Evolutionary conservation across 2,113 vertebrate species (phyloP).

Genomic region (Boleophthalmus pectinirostris): DNA sequence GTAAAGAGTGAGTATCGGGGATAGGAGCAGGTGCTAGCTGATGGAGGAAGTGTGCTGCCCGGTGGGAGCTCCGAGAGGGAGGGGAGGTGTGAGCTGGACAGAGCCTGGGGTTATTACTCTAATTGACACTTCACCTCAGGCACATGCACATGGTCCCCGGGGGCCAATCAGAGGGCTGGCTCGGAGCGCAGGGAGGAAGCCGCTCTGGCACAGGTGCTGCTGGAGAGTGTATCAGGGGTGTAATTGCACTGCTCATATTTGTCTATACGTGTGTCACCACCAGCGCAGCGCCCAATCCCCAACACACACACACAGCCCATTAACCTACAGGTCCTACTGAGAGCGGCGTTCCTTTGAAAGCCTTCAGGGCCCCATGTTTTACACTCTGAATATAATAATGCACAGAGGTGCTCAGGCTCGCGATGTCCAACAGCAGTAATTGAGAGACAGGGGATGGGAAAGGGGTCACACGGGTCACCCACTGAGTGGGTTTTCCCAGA

Average conservation of each 20-base stretch:
- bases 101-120: conserved; percentile 80
- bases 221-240: conserved; percentile 71
- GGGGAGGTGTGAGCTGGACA: conserved; percentile 76
- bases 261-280: conserved; percentile 72
- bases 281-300: conserved; percentile 45
- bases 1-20: conserved; percentile 58
- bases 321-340: conserved; percentile 82
- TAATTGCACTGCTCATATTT: conserved; percentile 83
- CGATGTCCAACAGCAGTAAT: conserved; percentile 73
- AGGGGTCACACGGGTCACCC: conserved; percentile 56
- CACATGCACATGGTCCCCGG: conserved; percentile 72
- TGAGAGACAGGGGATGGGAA: conserved; percentile 70
- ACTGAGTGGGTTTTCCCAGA: conserved; percentile 50
- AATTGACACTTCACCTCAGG: conserved; percentile 83
- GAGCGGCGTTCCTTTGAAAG: conserved; percentile 75
- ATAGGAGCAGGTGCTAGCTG: conserved; percentile 69
- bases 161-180: conserved; percentile 77
- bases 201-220: conserved; percentile 80
- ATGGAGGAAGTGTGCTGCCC: conserved; percentile 64
- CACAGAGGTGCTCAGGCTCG: conserved; percentile 66
- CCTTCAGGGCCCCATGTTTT: conserved; percentile 72
- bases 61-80: conserved; percentile 69
- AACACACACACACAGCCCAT: conserved; percentile 62
- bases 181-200: conserved; percentile 63
- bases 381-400: conserved; percentile 76